These are phyloP conservation scores for Enteromius mattozi DNA, from an alignment of 2,797 vertebrate species.

Conservation along the genomic window DNA sequence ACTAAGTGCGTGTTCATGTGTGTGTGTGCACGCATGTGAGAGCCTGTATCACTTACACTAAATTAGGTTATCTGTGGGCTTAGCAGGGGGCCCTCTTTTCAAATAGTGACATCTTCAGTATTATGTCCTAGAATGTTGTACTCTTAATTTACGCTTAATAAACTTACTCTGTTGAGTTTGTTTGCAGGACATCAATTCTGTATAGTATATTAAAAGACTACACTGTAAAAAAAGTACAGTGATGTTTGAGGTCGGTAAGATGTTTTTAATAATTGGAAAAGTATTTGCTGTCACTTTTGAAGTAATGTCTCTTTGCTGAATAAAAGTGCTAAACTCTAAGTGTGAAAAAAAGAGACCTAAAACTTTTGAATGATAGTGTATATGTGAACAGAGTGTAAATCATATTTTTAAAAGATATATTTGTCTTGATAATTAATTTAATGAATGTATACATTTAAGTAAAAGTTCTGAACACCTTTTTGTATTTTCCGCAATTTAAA, in stretches of 20 bases:
- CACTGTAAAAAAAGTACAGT: not conserved
- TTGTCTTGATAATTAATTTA: not conserved
- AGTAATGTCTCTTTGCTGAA: not conserved
- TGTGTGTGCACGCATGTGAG: conserved; percentile 20
- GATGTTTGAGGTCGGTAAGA: not conserved
- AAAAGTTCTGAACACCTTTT: not conserved
- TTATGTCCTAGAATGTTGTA: conserved; percentile 1
- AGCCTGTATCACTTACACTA: conserved; percentile 23
- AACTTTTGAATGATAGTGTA: not conserved
- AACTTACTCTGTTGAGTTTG: not conserved
- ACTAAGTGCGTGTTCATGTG: conserved; percentile 4
- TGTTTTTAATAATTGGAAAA: not conserved
- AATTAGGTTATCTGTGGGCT: conserved; percentile 32
- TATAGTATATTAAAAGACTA: not conserved
- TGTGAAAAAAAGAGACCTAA: not conserved
- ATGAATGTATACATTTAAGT: not conserved
- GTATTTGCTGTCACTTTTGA: not conserved
- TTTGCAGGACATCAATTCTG: not conserved
- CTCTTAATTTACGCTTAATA: not conserved
- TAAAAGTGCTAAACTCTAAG: not conserved
- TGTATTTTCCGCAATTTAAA: not conserved
- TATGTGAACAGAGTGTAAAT: not conserved
- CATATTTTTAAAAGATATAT: not conserved
- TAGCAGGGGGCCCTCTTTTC: conserved; percentile 16
- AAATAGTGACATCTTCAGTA: conserved; percentile 5